A percentile compares a stretch with the other conserved stretches of the same genome.
phyloP scores from a whole-genome alignment of 2,113 vertebrate genomes.

The Percina caprodes region DNA sequence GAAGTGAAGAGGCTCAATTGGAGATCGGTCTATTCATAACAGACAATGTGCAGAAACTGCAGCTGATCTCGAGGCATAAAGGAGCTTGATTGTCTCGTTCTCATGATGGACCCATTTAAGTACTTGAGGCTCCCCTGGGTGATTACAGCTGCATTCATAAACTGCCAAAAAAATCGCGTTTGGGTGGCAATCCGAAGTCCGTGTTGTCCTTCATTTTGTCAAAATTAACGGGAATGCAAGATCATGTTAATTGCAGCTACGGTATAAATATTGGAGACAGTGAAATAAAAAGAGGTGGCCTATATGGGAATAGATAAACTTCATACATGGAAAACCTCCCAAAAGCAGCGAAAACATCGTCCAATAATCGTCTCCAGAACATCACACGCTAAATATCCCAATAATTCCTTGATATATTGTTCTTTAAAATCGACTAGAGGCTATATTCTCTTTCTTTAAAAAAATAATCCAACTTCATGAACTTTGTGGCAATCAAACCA shows the following conservation, averaged over 20 bases:
- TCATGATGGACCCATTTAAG: slow-evolving; percentile 77
- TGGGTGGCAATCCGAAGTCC: slow-evolving; percentile 71
- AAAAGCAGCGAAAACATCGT: slow-evolving; percentile 75
- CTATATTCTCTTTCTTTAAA: neutral
- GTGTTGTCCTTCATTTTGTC: slow-evolving; percentile 76
- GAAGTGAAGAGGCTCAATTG: slow-evolving; percentile 84
- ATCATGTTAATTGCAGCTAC: slow-evolving; percentile 73
- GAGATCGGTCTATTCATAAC: slow-evolving; percentile 82
- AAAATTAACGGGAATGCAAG: slow-evolving; percentile 71
- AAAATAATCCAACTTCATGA: slow-evolving; percentile 46
- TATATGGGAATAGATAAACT: slow-evolving; percentile 34
- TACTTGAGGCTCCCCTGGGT: slow-evolving; percentile 77
- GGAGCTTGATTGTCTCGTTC: slow-evolving; percentile 80
- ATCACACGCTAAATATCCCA: slow-evolving; percentile 59
- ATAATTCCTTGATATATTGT: slow-evolving; percentile 26
- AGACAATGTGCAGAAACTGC: slow-evolving; percentile 80
- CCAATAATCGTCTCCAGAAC: slow-evolving; percentile 82
- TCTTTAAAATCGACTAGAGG: neutral
- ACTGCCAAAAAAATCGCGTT: slow-evolving; percentile 78
- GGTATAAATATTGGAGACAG: slow-evolving; percentile 75
- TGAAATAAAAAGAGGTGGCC: slow-evolving; percentile 40
- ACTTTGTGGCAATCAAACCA: slow-evolving; percentile 27
- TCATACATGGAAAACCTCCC: slow-evolving; percentile 54
- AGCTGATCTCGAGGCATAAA: slow-evolving; percentile 82
- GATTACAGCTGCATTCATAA: slow-evolving; percentile 85